Conservation (phyloP, 2,113 vertebrate species). For the Psephotus haematonotus region DNA sequence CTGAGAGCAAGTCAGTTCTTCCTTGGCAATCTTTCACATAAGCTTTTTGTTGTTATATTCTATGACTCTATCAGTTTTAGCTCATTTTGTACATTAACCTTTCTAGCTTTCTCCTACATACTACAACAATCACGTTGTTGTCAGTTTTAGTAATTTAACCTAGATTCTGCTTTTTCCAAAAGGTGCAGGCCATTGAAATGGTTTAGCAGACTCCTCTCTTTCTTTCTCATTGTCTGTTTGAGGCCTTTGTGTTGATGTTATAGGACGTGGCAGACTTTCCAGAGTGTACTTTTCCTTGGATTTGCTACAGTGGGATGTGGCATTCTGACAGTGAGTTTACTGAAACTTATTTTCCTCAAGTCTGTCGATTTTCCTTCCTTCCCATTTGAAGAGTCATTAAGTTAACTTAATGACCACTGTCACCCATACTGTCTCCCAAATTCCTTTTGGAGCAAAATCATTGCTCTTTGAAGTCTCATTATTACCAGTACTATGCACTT, state of each 20-base stretch:
- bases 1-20: not conserved
- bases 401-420: not conserved
- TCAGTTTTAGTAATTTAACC: not conserved
- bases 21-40: accelerated
- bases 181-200: not conserved
- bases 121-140: not conserved
- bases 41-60: not conserved
- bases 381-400: not conserved
- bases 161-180: not conserved
- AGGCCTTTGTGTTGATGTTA: not conserved
- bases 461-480: not conserved
- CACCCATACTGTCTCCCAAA: not conserved
- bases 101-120: not conserved
- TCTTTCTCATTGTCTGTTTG: not conserved
- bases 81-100: not conserved
- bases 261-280: not conserved
- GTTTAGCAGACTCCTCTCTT: not conserved
- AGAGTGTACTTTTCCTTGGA: not conserved
- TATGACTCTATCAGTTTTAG: not conserved
- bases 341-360: not conserved
- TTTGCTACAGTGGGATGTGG: not conserved
- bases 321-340: not conserved
- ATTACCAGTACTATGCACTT: not conserved
- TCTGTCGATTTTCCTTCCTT: not conserved
- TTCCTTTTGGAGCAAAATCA: not conserved